Evolutionary conservation across 2,113 vertebrate species (phyloP).

Genomic region (Forbesichthys agassizii): DNA sequence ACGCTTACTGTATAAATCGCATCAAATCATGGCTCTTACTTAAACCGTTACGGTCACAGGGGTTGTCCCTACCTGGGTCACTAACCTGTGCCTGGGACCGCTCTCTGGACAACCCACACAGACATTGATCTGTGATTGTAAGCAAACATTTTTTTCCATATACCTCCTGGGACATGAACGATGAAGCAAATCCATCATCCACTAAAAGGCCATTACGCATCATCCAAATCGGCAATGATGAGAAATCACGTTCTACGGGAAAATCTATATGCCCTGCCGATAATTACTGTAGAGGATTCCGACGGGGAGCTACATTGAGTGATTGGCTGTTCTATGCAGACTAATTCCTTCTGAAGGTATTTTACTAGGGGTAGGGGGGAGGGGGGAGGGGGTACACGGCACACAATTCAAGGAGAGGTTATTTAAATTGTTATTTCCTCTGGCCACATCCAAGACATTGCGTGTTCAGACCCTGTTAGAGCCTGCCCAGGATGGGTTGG

Average conservation of each 20-base stretch:
- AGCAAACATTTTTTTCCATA: conserved; percentile 49
- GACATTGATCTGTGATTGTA: conserved; percentile 67
- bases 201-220: conserved; percentile 64
- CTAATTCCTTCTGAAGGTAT: conserved; percentile 38
- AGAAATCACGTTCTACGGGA: conserved; percentile 63
- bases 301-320: conserved; percentile 36
- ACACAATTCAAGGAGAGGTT: conserved; percentile 24
- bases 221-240: conserved; percentile 58
- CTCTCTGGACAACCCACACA: conserved; percentile 34
- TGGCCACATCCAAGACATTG: conserved; percentile 30
- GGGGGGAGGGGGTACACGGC: neutral
- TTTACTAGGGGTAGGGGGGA: neutral
- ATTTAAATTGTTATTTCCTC: conserved; percentile 46
- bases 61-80: conserved; percentile 22
- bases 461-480: conserved; percentile 33
- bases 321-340: conserved; percentile 39
- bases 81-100: conserved; percentile 34
- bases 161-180: conserved; percentile 51
- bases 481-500: conserved; percentile 42
- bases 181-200: conserved; percentile 66
- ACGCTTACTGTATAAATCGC: neutral
- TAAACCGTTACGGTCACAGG: conserved; percentile 1
- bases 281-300: conserved; percentile 68
- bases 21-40: conserved; percentile 31
- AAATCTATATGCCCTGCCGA: conserved; percentile 63